Evolutionary conservation across 2,888 invertebrate species (phyloP), one percentile per base, ranked within the genome.

Genomic region (Eurytoma adleriae): DNA sequence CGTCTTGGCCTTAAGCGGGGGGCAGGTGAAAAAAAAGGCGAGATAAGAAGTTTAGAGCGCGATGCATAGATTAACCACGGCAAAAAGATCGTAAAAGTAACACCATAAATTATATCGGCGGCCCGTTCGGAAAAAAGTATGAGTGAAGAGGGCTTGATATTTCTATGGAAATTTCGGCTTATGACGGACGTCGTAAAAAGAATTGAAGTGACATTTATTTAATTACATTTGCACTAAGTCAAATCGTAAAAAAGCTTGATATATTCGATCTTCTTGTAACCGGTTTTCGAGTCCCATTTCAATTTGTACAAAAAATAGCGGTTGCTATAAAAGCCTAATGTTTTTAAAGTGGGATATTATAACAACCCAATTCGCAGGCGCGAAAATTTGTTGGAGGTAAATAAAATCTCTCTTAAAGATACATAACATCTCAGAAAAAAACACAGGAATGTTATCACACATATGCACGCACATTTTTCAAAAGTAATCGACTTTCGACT

Each of bases 1-100:
- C 40, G 40, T 10, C 10, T 10, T 40, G 40, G 40, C 40, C 7
- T 7, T 40, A 0, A 20, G 10, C 13, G 30, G 30, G 18, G 40
- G 40, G 40, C 40, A 40, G 40, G 16, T 5, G 40, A 74, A 56
- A 66, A 56, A 57, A 72, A 62, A 76, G 24, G 54, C 54, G 56
- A 52, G 76, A 69, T 76, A 69, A 68, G 69, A 69, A 68, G 48
- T 77, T 70, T 64, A 64, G 71, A 27, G 18, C 61, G 52, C 50
- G 62, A 70, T 73, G 77, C 77, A 73, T 78, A 62, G 80, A 83
- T 83, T 82, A 83, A 82, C 81, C 78, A 80, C 84, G 85, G 83
- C 84, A 83, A 85, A 81, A 84, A 76, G 87, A 85, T 88, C 87
- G 87, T 87, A 88, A 88, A 88, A 86, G 85, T 86, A 87, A 85